These are phyloP conservation scores for Lissonota sp. DNA, from an alignment of 2,888 invertebrate genomes.

Conservation along the genomic window DNA sequence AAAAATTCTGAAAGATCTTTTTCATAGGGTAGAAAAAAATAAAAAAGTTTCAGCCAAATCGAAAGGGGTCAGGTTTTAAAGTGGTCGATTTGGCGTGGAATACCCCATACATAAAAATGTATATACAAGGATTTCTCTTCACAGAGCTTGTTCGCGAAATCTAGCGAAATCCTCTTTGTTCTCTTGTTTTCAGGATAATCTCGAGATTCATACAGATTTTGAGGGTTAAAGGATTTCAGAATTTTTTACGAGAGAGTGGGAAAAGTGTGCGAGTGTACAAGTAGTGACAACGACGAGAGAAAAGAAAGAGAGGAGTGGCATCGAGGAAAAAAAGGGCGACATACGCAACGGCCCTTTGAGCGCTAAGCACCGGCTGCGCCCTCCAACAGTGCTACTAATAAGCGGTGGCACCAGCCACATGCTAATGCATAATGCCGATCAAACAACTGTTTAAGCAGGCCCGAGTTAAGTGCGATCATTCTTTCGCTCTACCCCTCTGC, in stretches of 20 bases:
- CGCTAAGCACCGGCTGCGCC: constrained; percentile 54
- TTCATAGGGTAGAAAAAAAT: too few relatives aligned
- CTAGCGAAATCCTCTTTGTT: constrained; percentile 37
- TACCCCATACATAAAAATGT: too few relatives aligned
- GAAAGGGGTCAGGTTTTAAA: too few relatives aligned
- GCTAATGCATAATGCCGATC: constrained; percentile 83
- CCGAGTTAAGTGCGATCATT: constrained; percentile 82
- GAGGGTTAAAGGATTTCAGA: constrained; percentile 34
- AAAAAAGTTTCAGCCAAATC: too few relatives aligned
- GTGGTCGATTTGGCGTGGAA: too few relatives aligned
- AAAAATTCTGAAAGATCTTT: too few relatives aligned
- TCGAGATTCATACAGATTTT: constrained; percentile 43
- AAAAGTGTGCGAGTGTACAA: constrained; percentile 6
- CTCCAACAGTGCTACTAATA: constrained; percentile 75
- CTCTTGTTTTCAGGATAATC: constrained; percentile 18
- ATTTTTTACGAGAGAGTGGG: constrained; percentile 4
- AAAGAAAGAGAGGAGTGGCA: constrained; percentile 32
- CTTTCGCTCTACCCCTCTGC: constrained; percentile 63
- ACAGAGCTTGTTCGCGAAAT: constrained; percentile 27
- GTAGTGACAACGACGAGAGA: constrained; percentile 48
- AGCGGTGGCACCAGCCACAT: constrained; percentile 82
- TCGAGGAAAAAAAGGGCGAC: constrained; percentile 40
- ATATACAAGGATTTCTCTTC: constrained; percentile 4
- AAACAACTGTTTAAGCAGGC: constrained; percentile 82
- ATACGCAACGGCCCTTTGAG: constrained; percentile 59